Conservation (phyloP, 2,113 vertebrate species). For the Melanerpes formicivorus region DNA sequence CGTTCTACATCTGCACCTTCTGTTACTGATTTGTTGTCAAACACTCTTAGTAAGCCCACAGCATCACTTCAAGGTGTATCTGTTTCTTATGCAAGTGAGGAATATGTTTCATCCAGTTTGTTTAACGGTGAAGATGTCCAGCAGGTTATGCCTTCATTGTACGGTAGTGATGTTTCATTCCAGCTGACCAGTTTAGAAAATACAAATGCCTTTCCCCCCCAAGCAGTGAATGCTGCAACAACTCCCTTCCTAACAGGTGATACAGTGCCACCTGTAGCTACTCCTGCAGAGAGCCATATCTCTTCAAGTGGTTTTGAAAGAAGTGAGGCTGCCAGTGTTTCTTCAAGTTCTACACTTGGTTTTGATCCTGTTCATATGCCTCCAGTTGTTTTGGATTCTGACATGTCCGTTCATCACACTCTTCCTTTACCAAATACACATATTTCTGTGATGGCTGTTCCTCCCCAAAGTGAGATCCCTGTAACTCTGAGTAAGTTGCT, state of each 20-base stretch:
- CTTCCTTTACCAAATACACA: slow-evolving; percentile 65
- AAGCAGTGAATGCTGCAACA: slow-evolving; percentile 36
- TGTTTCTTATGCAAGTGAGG: slow-evolving; percentile 63
- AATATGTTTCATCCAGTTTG: slow-evolving; percentile 66
- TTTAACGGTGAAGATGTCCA: slow-evolving; percentile 68
- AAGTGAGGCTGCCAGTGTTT: slow-evolving; percentile 51
- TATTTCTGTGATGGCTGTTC: slow-evolving; percentile 78
- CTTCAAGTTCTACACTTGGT: slow-evolving; percentile 52
- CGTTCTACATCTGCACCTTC: slow-evolving; percentile 61
- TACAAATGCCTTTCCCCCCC: slow-evolving; percentile 30
- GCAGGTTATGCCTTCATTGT: slow-evolving; percentile 60
- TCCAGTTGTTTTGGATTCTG: slow-evolving; percentile 60
- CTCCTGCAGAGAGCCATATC: slow-evolving; percentile 16
- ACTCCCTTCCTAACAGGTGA: slow-evolving; percentile 64
- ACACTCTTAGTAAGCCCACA: slow-evolving; percentile 62
- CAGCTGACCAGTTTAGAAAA: slow-evolving; percentile 67
- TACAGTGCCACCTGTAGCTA: slow-evolving; percentile 31
- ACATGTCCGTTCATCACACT: slow-evolving; percentile 38
- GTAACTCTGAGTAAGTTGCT: slow-evolving; percentile 64
- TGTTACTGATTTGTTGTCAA: slow-evolving; percentile 22
- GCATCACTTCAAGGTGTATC: slow-evolving; percentile 67
- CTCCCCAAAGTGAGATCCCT: slow-evolving; percentile 64
- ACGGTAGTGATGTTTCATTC: slow-evolving; percentile 55
- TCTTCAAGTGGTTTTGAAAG: slow-evolving; percentile 59
- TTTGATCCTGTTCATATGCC: slow-evolving; percentile 58